Conservation (phyloP, 2,113 vertebrate species). For the Larimichthys polyactis region DNA sequence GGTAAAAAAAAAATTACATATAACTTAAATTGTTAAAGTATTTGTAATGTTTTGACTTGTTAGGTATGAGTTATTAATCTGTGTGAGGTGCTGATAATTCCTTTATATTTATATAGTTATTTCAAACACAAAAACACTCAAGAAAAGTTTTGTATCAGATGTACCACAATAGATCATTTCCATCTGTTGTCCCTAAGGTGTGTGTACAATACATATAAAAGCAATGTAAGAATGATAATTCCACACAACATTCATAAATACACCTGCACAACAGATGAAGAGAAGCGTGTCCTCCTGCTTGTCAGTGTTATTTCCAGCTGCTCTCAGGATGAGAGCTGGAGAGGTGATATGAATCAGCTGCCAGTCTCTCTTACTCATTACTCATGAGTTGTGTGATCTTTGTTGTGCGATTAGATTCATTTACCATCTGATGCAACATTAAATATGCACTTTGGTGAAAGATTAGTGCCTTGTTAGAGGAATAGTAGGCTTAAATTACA, state of each 20-base stretch:
- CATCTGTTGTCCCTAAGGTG: too few species aligned
- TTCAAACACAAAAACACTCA: too few species aligned
- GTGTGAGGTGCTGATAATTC: not conserved
- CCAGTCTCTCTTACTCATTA: not conserved
- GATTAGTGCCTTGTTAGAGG: not conserved
- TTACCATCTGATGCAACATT: not conserved
- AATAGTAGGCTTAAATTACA: conserved; percentile 12
- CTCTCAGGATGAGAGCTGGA: conserved; percentile 1
- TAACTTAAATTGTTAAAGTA: too few species aligned
- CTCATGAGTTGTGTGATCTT: not conserved
- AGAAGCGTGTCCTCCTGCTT: too few species aligned
- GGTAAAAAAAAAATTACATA: not conserved
- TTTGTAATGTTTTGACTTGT: not conserved
- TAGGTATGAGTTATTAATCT: not conserved
- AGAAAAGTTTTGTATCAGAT: too few species aligned
- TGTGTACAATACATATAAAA: too few species aligned
- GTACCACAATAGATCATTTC: too few species aligned
- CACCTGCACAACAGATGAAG: too few species aligned
- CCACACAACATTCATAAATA: too few species aligned
- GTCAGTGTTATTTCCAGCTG: conserved; percentile 9
- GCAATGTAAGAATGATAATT: too few species aligned
- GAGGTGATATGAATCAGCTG: conserved; percentile 12
- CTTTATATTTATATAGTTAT: too few species aligned
- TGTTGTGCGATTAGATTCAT: not conserved
- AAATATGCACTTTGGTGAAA: not conserved